Evolutionary conservation across 2,797 vertebrate genomes (phyloP), one percentile per base, ranked within the genome.

Genomic region (Ptychadena robeensis): DNA sequence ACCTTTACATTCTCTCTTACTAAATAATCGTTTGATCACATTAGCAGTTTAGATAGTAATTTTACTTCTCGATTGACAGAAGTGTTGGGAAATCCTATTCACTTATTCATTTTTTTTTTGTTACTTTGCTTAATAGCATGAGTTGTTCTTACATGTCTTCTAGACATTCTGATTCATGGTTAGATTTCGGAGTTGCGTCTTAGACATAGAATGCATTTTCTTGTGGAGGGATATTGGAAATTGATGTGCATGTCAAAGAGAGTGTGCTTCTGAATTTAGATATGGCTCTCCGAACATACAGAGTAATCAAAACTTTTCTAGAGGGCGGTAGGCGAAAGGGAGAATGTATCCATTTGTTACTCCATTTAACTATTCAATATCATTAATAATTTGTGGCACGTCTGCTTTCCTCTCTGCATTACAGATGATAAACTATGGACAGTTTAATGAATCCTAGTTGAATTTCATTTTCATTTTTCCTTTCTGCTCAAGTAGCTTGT

Each of bases 341-440:
- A 34, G 87, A 88, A 82, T 85, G 87, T 88, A 86, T 88, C 87
- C 87, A 87, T 93, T 93, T 93, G 91, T 92, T 92, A 93, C 90
- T 88, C 87, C 89, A 91, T 93, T 93, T 92, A 91, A 90, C 88
- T 89, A 89, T 91, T 92, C 86, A 82, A 88, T 87, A 85, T 92
- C 89, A 89, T 91, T 90, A 92, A 92, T 93, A 92, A 93, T 92
- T 91, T 92, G 90, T 89, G 82, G 85, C 75, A 79, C 38, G 27
- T 73, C 80, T 85, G 82, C 77, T 87, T 86, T 87, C 82, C 78
- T 28, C 88, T 88, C 89, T 90, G 79, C 87, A 85, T 89, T 80
- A 76, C 67, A 87, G 87, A 89, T 88, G 90, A 92, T 89, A 90
- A 93, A 92, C 83, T 88, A 28, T 64, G 80, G 86, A 76, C 75